Base-by-base conservation (phyloP, 2,888 invertebrate genomes). In the Hypselothyrea guttata region DNA sequence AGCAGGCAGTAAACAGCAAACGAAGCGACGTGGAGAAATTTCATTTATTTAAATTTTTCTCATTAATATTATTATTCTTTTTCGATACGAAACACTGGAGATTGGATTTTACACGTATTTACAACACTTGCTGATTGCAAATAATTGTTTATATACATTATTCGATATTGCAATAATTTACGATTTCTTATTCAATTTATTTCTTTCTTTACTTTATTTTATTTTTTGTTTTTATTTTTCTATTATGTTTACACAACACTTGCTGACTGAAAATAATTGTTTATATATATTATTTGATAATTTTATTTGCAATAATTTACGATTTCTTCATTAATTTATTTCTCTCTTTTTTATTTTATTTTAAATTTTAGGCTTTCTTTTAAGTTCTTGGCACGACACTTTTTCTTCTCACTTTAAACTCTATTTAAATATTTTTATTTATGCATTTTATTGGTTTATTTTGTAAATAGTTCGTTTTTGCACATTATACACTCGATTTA, bases 241-340 rank as follows among this genome's bases (percentile, higher is more conserved):
- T n/a, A n/a, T n/a, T 0, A 54, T 58, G 68, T 69, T 71, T 46
- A 48, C 74, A 71, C 66, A 58, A 34, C 71, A 72, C 75, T 65
- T 65, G n/a, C n/a, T n/a, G n/a, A n/a, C n/a, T n/a, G n/a, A n/a
- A n/a, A n/a, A n/a, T n/a, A n/a, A n/a, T n/a, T n/a, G n/a, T n/a
- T n/a, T n/a, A n/a, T n/a, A n/a, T n/a, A n/a, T n/a, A n/a, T n/a
- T n/a, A n/a, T n/a, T n/a, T n/a, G n/a, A n/a, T n/a, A n/a, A n/a
- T 12, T 28, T 38, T 22, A 22, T 38, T 22, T 38, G 9, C 15
- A n/a, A n/a, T n/a, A n/a, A n/a, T n/a, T n/a, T n/a, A n/a, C n/a
- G 2, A n/a, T 22, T 35, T 53, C n/a, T 16, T 37, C 16, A 16
- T 34, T 1, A 15, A 31, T 9, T 31, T 37, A 55, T 45, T 13